Base-by-base conservation (phyloP, 2,113 vertebrate species). In the Bungarus multicinctus region DNA sequence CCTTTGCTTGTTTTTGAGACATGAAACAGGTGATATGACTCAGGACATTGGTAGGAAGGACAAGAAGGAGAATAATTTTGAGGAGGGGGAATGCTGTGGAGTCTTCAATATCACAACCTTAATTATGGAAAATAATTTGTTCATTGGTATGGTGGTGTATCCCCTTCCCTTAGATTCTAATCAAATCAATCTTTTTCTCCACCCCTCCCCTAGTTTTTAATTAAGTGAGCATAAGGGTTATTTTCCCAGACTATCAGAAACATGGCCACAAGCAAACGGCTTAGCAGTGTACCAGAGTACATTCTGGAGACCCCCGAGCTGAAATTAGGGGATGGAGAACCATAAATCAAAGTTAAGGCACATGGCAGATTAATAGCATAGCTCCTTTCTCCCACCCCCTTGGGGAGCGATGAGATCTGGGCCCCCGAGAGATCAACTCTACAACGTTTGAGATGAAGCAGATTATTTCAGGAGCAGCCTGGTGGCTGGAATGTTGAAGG, bases 181-280 rank as follows among this genome's bases (percentile, higher is more conserved):
- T 90, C 92, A 43, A 86, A n/a, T 27, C 30, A 85, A 5, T 2
- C 30, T 45, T n/a, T 47, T 3, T 86, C 43, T 39, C 89, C 30
- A 3, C 14, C 64, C 34, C 34, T 18, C 52, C n/a, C 4, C 60
- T 89, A 54, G 16, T 87, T 87, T 43, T 55, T 93, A 90, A 90
- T 87, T 87, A 93, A 93, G 88, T 14, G 34, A 54, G 90, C 58
- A 55, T 93, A 85, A 54, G 9, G 43, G 27, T 58, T 89, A 69
- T 22, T 89, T 45, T 5, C 20, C 74, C 60, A 55, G 60, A 87
- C 86, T 23, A 18, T 88, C 55, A 74, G 16, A 88, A 88, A 92
- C 4, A 14, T 81, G 34, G 52, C 50, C 39, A 1, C 2, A 1
- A 52, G 60, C 87, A 55, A 43, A 34, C 23, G 12, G 25, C 57